phyloP scores from a whole-genome alignment of 2,113 vertebrate genomes.

The Dromas ardeola region DNA sequence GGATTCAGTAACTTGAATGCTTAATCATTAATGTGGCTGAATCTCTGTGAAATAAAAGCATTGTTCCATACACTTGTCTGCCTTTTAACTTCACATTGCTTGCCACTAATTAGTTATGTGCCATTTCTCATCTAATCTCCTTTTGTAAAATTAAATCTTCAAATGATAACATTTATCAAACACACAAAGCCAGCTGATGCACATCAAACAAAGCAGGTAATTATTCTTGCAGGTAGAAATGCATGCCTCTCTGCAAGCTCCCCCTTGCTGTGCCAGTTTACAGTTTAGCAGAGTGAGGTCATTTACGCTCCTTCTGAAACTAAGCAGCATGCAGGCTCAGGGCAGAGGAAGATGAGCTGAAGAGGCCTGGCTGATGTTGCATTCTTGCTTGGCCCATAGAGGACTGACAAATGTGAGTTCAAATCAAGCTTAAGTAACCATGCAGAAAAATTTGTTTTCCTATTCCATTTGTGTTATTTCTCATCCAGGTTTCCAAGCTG shows the following conservation, averaged over 20 bases:
- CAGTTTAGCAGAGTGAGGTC: not conserved
- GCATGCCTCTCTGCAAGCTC: not conserved
- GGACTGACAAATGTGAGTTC: not conserved
- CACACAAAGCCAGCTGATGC: not conserved
- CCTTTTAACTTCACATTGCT: not conserved
- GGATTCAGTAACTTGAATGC: not conserved
- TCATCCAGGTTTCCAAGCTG: not conserved
- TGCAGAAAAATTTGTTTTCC: not conserved
- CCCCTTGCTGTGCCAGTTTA: not conserved
- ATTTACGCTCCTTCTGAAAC: not conserved
- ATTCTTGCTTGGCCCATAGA: not conserved
- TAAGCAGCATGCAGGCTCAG: not conserved
- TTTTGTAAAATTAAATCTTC: not conserved
- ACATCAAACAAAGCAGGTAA: not conserved
- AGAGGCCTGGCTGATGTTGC: not conserved
- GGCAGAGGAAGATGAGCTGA: rapidly evolving
- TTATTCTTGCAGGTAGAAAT: not conserved
- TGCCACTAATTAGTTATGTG: not conserved
- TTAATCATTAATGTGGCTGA: not conserved
- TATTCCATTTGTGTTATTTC: not conserved
- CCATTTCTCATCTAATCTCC: not conserved
- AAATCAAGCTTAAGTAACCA: not conserved
- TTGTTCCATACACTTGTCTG: not conserved
- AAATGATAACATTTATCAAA: not conserved
- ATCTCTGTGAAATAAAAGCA: not conserved